Base-by-base conservation (phyloP, 2,888 invertebrate genomes). In the Ischnura elegans region DNA sequence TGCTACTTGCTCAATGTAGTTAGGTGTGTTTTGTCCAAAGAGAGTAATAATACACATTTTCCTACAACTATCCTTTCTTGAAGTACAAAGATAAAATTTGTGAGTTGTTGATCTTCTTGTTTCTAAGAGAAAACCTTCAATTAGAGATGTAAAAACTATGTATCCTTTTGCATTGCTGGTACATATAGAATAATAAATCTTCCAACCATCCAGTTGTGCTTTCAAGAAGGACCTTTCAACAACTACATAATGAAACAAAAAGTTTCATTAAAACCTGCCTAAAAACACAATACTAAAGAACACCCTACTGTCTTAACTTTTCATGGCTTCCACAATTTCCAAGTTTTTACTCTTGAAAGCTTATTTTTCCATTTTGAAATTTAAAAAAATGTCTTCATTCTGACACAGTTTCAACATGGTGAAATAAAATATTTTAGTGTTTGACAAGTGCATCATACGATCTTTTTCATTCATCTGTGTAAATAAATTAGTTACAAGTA, bases 1-100 rank as follows among this genome's bases (percentile, higher is more conserved):
- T 95, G 95, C 95, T 95, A 95, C 95, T 96, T 96, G 95, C 95
- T 95, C 95, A 95, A 95, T 95, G 94, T 95, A 94, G 94, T 94
- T 94, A 94, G 94, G 93, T 87, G 93, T 84, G 86, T 94, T 94
- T 93, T 90, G 90, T 90, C 90, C 61, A 61, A 61, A 90, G 61
- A 90, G 86, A 86, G 43, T 90, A 90, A 90, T 90, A 90, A 90
- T 66, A 90, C 43, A 61, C 43, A 61, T 90, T 61, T 90, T 86
- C 43, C 90, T 66, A 90, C 16, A 25, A 61, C 90, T 90, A 61
- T 90, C 61, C 90, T 90, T 90, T 90, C 90, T 90, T 90, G 90
- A 90, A 90, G 90, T 90, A 90, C 90, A 90, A 90, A 90, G 45
- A 61, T 90, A 90, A 55, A 90, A 36, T 86, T 90, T 55, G 36